Base-by-base conservation (phyloP, 1,140 invertebrate species). In the Spodoptera litura region DNA sequence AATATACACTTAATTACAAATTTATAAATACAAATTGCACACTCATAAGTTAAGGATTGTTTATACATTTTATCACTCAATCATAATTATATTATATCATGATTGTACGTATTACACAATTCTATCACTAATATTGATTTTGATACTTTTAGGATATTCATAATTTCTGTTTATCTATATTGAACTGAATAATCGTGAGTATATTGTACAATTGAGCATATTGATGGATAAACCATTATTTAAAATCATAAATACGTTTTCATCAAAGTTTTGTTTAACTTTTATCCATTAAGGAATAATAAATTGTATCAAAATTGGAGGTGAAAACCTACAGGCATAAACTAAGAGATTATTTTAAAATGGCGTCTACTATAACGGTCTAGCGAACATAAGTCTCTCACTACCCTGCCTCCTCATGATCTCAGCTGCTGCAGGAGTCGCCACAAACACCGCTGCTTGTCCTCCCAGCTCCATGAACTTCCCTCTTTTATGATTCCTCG, bases 331-430 rank as follows among this genome's bases (percentile, higher is more conserved):
- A 49, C 12, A 8, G 2, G 8, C 35, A 58, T 11, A 12, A 52
- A 44, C n/a, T 44, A 44, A 52, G 15, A 55, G 12, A 12, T 5
- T 8, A 20, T 25, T 44, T n/a, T 49, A 58, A 38, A 73, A 73
- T 73, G 70, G 70, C 70, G 44, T 76, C 10, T 81, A 87, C 83
- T 91, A 91, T 89, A 93, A 89, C 13, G 92, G 93, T 75, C 92
- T 90, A 0, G 93, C 89, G 59, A 94, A 90, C 87, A 93, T 83
- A 0, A 94, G 74, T 73, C 91, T 85, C 35, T 95, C 93, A 70
- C 90, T 94, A 2, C 91, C 93, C 71, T 94, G 94, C 61, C 93
- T 82, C 59, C 93, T 88, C 88, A 94, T 92, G 2, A 94, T 89
- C 64, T 94, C 94, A 0, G 92, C 93, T 1, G 93, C 88, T 1